These are phyloP conservation scores for Griposia aprilina DNA, from an alignment of 2,888 invertebrate genomes.

Conservation along the genomic window DNA sequence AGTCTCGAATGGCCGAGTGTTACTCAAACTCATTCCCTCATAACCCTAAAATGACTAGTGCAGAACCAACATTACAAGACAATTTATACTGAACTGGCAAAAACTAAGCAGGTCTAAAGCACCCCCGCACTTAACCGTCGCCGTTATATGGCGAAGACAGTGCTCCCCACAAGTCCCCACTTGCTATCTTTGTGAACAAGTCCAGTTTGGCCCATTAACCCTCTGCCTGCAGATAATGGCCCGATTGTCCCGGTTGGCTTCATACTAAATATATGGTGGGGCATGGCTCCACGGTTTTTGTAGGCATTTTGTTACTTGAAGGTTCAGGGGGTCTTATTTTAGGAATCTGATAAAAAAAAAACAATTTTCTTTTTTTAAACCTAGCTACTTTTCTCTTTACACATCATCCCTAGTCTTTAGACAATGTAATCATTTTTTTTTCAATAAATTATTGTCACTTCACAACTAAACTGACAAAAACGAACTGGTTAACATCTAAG, in stretches of 20 bases:
- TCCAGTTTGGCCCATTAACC: slow-evolving; percentile 81
- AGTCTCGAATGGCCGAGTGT: not conserved
- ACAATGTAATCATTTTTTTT: too few species aligned
- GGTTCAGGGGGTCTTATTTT: slow-evolving; percentile 6
- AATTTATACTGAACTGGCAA: slow-evolving; percentile 54
- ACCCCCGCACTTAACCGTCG: slow-evolving; percentile 63
- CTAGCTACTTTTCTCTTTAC: not conserved
- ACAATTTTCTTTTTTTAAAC: too few species aligned
- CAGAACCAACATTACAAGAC: slow-evolving; percentile 42
- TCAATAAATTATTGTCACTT: too few species aligned
- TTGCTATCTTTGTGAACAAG: slow-evolving; percentile 72
- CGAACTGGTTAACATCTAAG: too few species aligned
- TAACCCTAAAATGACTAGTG: slow-evolving; percentile 31
- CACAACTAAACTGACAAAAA: too few species aligned
- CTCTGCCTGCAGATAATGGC: slow-evolving; percentile 80
- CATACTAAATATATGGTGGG: slow-evolving; percentile 70
- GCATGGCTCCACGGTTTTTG: slow-evolving; percentile 49
- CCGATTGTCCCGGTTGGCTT: slow-evolving; percentile 74
- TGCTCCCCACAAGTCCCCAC: slow-evolving; percentile 56
- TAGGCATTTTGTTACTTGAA: slow-evolving; percentile 53
- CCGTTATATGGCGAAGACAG: slow-evolving; percentile 61
- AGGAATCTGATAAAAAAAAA: not conserved
- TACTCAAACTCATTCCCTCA: not conserved
- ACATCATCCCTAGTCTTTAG: too few species aligned
- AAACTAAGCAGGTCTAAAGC: slow-evolving; percentile 60